A percentile compares a stretch with the other conserved stretches of the same genome.
These are phyloP conservation scores for Asteroscopus sphinx DNA, from an alignment of 2,888 invertebrate species.

Conservation along the genomic window DNA sequence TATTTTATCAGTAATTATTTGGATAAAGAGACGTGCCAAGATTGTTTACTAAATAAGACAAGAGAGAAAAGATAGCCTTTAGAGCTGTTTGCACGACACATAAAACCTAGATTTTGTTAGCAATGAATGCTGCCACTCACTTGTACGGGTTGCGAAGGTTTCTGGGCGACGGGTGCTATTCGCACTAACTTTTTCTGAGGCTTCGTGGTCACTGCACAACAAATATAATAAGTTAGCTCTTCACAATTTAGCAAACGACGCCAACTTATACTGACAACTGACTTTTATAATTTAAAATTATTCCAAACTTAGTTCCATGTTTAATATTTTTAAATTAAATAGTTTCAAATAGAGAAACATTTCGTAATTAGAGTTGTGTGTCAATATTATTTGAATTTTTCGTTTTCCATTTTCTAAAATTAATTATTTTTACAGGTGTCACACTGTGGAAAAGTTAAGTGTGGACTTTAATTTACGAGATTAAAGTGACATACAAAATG, in stretches of 20 bases:
- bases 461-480: neutral
- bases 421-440: conserved; percentile 42
- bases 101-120: neutral
- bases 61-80: too few species aligned
- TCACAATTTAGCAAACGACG: conserved; percentile 22
- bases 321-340: conserved; percentile 64
- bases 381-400: conserved; percentile 63
- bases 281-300: conserved; percentile 61
- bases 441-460: conserved; percentile 35
- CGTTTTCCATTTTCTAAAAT: conserved; percentile 66
- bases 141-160: conserved; percentile 59
- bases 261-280: conserved; percentile 57
- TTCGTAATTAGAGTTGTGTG: conserved; percentile 59
- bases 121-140: conserved; percentile 61
- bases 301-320: conserved; percentile 66
- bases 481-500: neutral
- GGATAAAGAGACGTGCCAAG: too few species aligned
- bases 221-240: conserved; percentile 37
- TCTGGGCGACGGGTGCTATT: conserved; percentile 75
- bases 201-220: conserved; percentile 65
- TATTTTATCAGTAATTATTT: too few species aligned
- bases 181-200: conserved; percentile 78
- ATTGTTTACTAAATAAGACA: too few species aligned
- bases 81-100: neutral
- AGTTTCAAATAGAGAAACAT: conserved; percentile 72